Conservation (phyloP, 2,888 invertebrate genomes). For the Drosophila rellima region DNA sequence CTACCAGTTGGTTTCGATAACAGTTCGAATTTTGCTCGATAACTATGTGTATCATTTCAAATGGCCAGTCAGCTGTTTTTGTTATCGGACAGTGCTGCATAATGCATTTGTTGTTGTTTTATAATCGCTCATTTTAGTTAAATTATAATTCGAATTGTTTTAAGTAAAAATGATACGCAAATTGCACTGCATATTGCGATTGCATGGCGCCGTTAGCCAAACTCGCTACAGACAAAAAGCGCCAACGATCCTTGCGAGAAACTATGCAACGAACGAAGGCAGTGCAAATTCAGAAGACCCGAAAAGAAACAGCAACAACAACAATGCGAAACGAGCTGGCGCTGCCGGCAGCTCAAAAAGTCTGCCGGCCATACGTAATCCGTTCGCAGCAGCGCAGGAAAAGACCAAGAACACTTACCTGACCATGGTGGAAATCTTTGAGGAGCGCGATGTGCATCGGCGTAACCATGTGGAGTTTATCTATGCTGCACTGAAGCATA, state of each 20-base stretch:
- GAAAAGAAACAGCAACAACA: conserved; percentile 3
- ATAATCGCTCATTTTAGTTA: conserved; percentile 57
- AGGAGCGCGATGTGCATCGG: conserved; percentile 89
- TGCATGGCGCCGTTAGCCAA: conserved; percentile 40
- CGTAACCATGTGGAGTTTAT: conserved; percentile 98
- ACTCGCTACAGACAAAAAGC: conserved; percentile 25
- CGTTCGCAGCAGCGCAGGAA: conserved; percentile 75
- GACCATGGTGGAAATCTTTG: conserved; percentile 91
- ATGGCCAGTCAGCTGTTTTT: conserved; percentile 36
- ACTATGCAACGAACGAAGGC: conserved; percentile 41
- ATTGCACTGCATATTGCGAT: conserved; percentile 51
- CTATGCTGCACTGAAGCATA: conserved; percentile 93
- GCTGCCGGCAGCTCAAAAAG: conserved; percentile 40
- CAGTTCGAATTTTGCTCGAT: conserved; percentile 23
- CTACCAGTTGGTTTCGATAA: not conserved
- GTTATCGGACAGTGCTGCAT: conserved; percentile 40
- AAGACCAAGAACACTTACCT: conserved; percentile 89
- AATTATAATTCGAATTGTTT: conserved; percentile 23
- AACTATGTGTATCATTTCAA: not conserved
- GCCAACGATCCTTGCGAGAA: conserved; percentile 26
- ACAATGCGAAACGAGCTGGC: conserved; percentile 30
- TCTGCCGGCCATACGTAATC: conserved; percentile 80
- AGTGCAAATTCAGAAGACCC: conserved; percentile 17
- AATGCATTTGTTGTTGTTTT: conserved; percentile 67
- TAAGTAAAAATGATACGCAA: conserved; percentile 71